These are phyloP conservation scores for Brachionus rotundiformis DNA, from an alignment of 1,140 invertebrate genomes.

Conservation along the genomic window DNA sequence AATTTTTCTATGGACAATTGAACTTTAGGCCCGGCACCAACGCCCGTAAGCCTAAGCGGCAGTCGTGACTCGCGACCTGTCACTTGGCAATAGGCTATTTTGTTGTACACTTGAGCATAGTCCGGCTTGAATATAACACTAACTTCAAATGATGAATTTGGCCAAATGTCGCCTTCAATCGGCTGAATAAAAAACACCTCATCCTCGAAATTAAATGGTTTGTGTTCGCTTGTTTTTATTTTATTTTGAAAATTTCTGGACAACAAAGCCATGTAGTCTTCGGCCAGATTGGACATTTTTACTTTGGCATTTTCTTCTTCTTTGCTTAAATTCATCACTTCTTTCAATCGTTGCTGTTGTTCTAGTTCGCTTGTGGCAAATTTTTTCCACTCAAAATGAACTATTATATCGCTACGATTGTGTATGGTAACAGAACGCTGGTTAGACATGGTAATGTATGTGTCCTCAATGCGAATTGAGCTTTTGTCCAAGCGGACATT, in stretches of 20 bases:
- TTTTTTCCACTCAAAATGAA: constrained; percentile 63
- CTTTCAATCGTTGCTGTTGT: constrained; percentile 53
- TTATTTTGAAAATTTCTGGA: constrained; percentile 55
- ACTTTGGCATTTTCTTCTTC: constrained; percentile 46
- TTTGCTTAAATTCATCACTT: neutral
- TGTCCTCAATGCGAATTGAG: constrained; percentile 63
- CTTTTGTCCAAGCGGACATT: constrained; percentile 63
- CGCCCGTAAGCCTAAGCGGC: constrained; percentile 60
- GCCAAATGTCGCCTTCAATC: constrained; percentile 65
- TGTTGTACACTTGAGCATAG: constrained; percentile 60
- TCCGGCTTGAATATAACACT: constrained; percentile 63
- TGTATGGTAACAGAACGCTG: constrained; percentile 61
- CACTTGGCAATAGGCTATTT: constrained; percentile 63
- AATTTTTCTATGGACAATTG: constrained; percentile 61
- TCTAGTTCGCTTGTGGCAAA: constrained; percentile 63
- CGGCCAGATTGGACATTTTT: constrained; percentile 16
- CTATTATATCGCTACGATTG: constrained; percentile 62
- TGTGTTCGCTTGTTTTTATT: constrained; percentile 58
- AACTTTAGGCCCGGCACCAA: constrained; percentile 62
- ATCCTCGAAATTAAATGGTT: constrained; percentile 58
- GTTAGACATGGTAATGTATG: constrained; percentile 64
- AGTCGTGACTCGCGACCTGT: constrained; percentile 62
- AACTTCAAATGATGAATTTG: constrained; percentile 60
- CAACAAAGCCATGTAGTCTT: constrained; percentile 53
- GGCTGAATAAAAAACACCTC: constrained; percentile 63